Evolutionary conservation across 2,113 vertebrate species (phyloP).

Genomic region (Redunca redunca): DNA sequence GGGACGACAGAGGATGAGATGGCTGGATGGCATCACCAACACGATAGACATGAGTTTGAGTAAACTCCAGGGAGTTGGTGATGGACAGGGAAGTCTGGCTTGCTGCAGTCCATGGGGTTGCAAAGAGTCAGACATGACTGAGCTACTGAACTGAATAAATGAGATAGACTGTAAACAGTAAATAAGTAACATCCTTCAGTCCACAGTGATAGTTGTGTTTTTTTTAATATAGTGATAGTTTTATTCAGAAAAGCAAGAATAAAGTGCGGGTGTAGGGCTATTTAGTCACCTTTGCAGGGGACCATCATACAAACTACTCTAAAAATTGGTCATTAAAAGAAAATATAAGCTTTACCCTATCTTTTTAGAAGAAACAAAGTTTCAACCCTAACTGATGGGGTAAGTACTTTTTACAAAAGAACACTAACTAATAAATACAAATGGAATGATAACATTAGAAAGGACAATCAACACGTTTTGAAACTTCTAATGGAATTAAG

Average conservation of each 20-base stretch:
- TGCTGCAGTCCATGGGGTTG: not conserved
- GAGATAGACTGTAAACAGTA: not conserved
- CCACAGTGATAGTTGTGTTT: not conserved
- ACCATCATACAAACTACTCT: not conserved
- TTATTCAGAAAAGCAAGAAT: not conserved
- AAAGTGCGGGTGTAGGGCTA: not conserved
- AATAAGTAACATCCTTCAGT: not conserved
- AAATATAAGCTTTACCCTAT: not conserved
- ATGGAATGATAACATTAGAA: not conserved
- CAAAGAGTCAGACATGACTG: not conserved
- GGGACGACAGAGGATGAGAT: not conserved
- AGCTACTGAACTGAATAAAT: not conserved
- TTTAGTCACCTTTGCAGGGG: not conserved
- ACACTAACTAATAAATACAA: constrained; percentile 2
- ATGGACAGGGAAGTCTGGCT: not conserved
- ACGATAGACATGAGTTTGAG: not conserved
- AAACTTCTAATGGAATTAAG: not conserved
- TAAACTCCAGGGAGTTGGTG: not conserved
- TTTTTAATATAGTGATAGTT: not conserved
- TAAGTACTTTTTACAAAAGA: not conserved
- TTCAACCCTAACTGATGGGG: not conserved
- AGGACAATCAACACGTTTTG: not conserved
- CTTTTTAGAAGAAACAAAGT: not conserved
- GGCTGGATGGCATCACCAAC: not conserved
- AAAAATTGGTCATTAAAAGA: not conserved